Conservation (phyloP, 1,140 invertebrate genomes). For the Kradibia gibbosae region DNA sequence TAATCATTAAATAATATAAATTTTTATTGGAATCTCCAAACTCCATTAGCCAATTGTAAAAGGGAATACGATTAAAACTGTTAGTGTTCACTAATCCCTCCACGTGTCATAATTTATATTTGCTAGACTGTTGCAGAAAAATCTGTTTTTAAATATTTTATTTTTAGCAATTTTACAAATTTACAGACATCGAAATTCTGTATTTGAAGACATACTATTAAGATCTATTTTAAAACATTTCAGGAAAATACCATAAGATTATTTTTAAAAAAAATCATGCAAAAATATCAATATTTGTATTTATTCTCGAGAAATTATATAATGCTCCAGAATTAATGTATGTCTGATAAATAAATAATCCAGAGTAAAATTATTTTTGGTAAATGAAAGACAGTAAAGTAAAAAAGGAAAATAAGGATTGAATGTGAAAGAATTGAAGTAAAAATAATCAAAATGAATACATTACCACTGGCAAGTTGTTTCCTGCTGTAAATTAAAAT, state of each 20-base stretch:
- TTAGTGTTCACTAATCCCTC: slow-evolving; percentile 61
- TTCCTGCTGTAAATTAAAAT: slow-evolving; percentile 62
- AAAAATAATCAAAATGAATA: slow-evolving; percentile 37
- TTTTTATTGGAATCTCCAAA: not conserved
- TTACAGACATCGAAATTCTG: slow-evolving; percentile 68
- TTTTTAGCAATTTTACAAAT: slow-evolving; percentile 27
- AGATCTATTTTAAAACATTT: slow-evolving; percentile 25
- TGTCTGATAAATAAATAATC: slow-evolving; percentile 5
- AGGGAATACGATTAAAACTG: slow-evolving; percentile 27
- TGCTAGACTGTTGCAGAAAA: not conserved
- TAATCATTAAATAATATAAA: not conserved
- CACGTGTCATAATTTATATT: slow-evolving; percentile 59
- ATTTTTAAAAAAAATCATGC: slow-evolving; percentile 44
- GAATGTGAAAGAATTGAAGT: not conserved
- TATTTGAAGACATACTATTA: slow-evolving; percentile 27
- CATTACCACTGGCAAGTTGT: slow-evolving; percentile 71
- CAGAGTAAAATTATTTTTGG: not conserved
- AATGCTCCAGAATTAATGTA: not conserved
- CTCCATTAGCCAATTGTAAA: slow-evolving; percentile 1
- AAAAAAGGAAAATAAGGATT: slow-evolving; percentile 31
- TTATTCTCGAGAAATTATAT: not conserved
- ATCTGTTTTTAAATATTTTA: not conserved
- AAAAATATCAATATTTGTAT: slow-evolving; percentile 11
- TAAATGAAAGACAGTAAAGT: slow-evolving; percentile 42
- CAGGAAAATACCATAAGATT: slow-evolving; percentile 31